A percentile compares a stretch with the other conserved stretches of the same genome.
These are phyloP conservation scores for Stenodera caucasica DNA, from an alignment of 2,888 invertebrate genomes.

Conservation along the genomic window DNA sequence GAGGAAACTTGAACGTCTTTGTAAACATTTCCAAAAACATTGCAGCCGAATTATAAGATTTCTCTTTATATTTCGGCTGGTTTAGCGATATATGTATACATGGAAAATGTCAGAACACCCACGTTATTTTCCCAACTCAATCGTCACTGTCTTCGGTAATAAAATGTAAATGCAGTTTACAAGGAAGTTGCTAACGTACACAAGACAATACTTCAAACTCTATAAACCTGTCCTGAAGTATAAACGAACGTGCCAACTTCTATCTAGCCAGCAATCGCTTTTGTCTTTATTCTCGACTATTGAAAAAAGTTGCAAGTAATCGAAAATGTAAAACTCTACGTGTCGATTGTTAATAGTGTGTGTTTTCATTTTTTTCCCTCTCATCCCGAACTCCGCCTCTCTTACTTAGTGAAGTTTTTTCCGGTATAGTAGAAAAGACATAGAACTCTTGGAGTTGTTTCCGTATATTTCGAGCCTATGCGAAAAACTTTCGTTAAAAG, in stretches of 20 bases:
- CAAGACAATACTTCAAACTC: slow-evolving; percentile 19
- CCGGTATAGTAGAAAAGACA: slow-evolving; percentile 10
- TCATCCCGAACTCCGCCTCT: not conserved
- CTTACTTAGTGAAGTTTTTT: slow-evolving; percentile 14
- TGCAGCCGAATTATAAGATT: not conserved
- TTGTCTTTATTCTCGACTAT: too few relatives aligned
- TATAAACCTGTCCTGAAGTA: too few relatives aligned
- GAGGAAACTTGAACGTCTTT: slow-evolving; percentile 13
- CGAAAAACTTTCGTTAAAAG: slow-evolving; percentile 12
- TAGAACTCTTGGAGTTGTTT: slow-evolving; percentile 22
- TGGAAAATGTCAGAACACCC: too few relatives aligned
- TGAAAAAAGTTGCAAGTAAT: not conserved
- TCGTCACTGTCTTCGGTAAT: slow-evolving; percentile 22
- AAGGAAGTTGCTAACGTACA: slow-evolving; percentile 30
- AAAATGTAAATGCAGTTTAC: slow-evolving; percentile 37
- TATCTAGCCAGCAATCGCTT: too few relatives aligned
- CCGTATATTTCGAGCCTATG: slow-evolving; percentile 6
- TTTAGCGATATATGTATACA: not conserved
- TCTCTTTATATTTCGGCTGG: not conserved
- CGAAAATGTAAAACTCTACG: not conserved
- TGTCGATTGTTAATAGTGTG: slow-evolving; percentile 20
- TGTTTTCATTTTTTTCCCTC: not conserved
- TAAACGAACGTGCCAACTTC: slow-evolving; percentile 2
- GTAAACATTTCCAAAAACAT: not conserved
- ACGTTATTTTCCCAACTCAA: not conserved